Conservation (phyloP, 2,797 vertebrate species). For the Echiichthys vipera region DNA sequence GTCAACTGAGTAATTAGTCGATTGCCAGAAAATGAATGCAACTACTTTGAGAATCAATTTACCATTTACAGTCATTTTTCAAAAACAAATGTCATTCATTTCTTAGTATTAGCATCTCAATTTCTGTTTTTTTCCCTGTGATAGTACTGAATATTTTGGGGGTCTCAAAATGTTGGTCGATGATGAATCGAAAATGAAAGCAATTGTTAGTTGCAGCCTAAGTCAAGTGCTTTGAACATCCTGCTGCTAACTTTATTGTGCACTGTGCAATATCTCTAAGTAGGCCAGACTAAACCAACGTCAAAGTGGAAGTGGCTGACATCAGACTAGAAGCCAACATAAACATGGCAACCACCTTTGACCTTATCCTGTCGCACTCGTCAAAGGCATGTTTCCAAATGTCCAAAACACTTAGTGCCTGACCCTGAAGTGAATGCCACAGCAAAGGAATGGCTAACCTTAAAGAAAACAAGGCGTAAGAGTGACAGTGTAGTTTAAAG, state of each 20-base stretch:
- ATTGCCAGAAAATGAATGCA: too few species aligned
- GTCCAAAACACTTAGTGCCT: slow-evolving; percentile 28
- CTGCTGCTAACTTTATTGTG: too few species aligned
- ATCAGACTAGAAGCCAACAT: slow-evolving; percentile 27
- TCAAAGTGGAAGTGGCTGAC: slow-evolving; percentile 4
- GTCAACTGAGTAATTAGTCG: too few species aligned
- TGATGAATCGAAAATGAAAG: neutral
- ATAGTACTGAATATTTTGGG: too few species aligned
- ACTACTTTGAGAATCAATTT: too few species aligned
- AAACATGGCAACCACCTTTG: slow-evolving; percentile 48
- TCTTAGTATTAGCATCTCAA: too few species aligned
- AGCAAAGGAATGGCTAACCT: slow-evolving; percentile 34
- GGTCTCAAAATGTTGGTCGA: neutral
- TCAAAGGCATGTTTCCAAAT: slow-evolving; percentile 30
- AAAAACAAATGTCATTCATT: too few species aligned
- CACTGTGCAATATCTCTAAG: neutral
- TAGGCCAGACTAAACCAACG: neutral
- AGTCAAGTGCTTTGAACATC: neutral
- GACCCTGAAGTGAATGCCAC: slow-evolving; percentile 36
- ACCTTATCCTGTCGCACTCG: slow-evolving; percentile 38
- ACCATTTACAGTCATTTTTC: too few species aligned
- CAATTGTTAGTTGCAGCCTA: neutral
- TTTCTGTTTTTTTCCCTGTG: too few species aligned
- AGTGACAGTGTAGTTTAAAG: slow-evolving; percentile 8
- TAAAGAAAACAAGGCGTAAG: slow-evolving; percentile 15